Evolutionary conservation across 1,140 invertebrate genomes (phyloP).

Genomic region (Anastrepha obliqua): DNA sequence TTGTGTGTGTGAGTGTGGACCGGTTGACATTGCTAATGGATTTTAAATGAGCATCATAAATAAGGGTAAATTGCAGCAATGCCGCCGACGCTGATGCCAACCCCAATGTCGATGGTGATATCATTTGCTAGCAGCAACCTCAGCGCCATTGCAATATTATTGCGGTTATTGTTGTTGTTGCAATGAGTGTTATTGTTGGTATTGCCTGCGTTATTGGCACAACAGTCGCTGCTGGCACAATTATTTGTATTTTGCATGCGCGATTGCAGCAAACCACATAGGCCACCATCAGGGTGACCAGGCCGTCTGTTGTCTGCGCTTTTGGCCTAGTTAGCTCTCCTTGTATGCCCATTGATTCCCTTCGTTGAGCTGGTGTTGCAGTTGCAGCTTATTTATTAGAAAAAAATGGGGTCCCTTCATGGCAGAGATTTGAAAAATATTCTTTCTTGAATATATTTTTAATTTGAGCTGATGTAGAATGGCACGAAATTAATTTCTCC

Average conservation of each 20-base stretch:
- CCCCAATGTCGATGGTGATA: not conserved
- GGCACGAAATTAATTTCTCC: too few relatives aligned
- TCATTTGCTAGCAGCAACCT: not conserved
- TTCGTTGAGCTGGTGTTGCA: not conserved
- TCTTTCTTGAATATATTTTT: too few relatives aligned
- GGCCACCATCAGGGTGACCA: not conserved
- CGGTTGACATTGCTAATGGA: conserved; percentile 66
- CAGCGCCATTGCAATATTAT: not conserved
- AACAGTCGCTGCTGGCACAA: not conserved
- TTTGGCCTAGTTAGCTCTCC: not conserved
- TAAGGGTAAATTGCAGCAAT: conserved; percentile 58
- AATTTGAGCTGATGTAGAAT: too few relatives aligned
- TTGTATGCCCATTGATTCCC: not conserved
- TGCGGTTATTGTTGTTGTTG: conserved; percentile 22
- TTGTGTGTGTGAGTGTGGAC: not conserved
- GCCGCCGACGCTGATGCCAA: not conserved
- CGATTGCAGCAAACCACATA: not conserved
- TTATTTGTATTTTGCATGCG: conserved; percentile 40
- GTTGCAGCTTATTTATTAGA: not conserved
- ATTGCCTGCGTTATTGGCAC: not conserved
- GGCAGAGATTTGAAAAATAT: too few relatives aligned
- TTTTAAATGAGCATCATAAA: conserved; percentile 74
- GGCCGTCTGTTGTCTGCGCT: not conserved
- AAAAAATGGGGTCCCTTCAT: too few relatives aligned
- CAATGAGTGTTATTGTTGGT: not conserved